Evolutionary conservation across 2,113 vertebrate genomes (phyloP), one percentile per base, ranked within the genome.

Genomic region (Pterocles gutturalis): DNA sequence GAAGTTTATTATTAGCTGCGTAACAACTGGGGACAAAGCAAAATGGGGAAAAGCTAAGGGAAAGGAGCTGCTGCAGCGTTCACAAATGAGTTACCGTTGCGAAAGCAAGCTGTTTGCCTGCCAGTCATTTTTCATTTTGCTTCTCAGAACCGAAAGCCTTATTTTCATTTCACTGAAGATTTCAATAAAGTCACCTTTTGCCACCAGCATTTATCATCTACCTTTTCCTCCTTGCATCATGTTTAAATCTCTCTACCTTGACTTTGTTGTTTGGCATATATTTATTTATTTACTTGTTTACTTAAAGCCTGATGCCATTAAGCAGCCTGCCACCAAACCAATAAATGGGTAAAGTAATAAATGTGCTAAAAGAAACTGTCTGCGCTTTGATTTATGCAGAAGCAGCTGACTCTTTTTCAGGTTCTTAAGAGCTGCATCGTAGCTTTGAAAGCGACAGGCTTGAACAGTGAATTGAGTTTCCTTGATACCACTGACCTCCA

Each of bases 231-330:
- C 31, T 80, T 88, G 36, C 82, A 83, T 86, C 61, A 2, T 45
- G 33, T 78, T 94, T 92, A 87, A 92, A 87, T 90, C 24, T 43
- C 53, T 81, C 65, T 64, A 17, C 65, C 60, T 87, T 75, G 51
- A 71, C 78, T 94, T 87, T 67, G 22, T 71, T 92, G 58, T 84
- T 79, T 64, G 83, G 38, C 14, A 38, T 83, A 20, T 88, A 86
- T 92, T 93, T 95, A 76, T 94, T 93, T 97, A 88, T 93, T 92
- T 95, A 60, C 38, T 81, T 89, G 69, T 90, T 95, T 91, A 81
- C 80, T 73, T 83, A 57, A 73, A 90, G 57, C 29, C 38, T 55
- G 51, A 49, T 93, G 80, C 83, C n/a, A 24, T 92, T 92, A 75
- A 89, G 49, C 77, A 82, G 45, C 57, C 80, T 78, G 60, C 65